Conservation (phyloP, 2,113 vertebrate species). For the Oncorhynchus masou region DNA sequence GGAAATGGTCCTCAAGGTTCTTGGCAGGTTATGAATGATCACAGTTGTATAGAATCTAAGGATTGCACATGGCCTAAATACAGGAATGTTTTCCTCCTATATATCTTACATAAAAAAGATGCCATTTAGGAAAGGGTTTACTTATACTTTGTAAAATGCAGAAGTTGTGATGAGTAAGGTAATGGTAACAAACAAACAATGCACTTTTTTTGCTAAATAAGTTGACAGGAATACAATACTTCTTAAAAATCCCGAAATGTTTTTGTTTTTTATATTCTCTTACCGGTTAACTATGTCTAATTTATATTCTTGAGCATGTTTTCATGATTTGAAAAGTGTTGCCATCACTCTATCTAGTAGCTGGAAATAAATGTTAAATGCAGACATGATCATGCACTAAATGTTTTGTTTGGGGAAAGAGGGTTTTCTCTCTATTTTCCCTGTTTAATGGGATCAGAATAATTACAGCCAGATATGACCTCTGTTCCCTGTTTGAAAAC, state of each 20-base stretch:
- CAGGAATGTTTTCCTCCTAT: slow-evolving; percentile 15
- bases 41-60: slow-evolving; percentile 45
- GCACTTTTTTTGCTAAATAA: too few relatives aligned
- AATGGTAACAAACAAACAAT: background rate
- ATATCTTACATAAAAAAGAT: background rate
- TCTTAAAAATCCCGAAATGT: too few relatives aligned
- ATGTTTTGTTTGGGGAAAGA: slow-evolving; percentile 61
- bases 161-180: background rate
- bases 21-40: slow-evolving; percentile 70
- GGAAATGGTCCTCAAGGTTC: slow-evolving; percentile 57
- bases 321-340: slow-evolving; percentile 33
- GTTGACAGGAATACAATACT: too few relatives aligned
- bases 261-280: too few relatives aligned
- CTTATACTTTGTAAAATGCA: background rate
- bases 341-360: slow-evolving; percentile 46
- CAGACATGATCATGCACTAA: slow-evolving; percentile 49
- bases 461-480: slow-evolving; percentile 79
- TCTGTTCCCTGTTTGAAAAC: slow-evolving; percentile 66
- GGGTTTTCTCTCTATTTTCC: slow-evolving; percentile 37
- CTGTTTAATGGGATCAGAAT: slow-evolving; percentile 70
- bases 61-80: slow-evolving; percentile 45
- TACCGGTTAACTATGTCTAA: too few relatives aligned
- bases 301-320: slow-evolving; percentile 3
- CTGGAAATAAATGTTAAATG: slow-evolving; percentile 44
- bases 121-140: background rate